These are phyloP conservation scores for Pherbina coryleti DNA, from an alignment of 2,888 invertebrate species.

Conservation along the genomic window DNA sequence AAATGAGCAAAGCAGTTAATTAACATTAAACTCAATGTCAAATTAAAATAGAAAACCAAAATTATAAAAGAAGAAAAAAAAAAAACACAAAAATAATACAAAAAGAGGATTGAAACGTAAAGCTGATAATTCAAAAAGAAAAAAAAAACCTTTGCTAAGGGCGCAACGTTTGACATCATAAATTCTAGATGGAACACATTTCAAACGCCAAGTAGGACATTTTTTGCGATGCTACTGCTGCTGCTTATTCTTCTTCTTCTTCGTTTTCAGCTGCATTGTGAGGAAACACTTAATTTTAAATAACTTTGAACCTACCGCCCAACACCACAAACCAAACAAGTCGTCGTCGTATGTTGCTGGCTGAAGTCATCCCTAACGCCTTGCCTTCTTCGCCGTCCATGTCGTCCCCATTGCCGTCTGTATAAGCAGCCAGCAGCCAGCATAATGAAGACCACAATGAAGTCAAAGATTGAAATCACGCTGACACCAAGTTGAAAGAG, in stretches of 20 bases:
- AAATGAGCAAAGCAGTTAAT: conserved; percentile 20
- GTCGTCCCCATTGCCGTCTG: not conserved
- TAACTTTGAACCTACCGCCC: not conserved
- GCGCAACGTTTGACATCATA: not conserved
- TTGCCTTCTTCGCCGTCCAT: too few species aligned
- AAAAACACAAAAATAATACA: not conserved
- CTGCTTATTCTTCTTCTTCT: not conserved
- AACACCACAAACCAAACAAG: too few species aligned
- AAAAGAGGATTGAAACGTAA: not conserved
- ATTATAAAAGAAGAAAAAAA: not conserved
- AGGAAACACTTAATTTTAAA: conserved; percentile 19
- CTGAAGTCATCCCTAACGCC: not conserved
- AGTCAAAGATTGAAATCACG: conserved; percentile 30
- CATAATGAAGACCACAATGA: conserved; percentile 12
- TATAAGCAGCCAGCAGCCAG: not conserved
- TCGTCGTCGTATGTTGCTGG: too few species aligned
- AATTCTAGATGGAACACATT: not conserved
- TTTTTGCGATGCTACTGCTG: not conserved
- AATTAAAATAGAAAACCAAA: not conserved
- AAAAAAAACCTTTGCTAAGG: not conserved
- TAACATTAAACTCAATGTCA: conserved; percentile 23
- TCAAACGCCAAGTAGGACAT: not conserved
- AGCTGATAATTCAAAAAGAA: not conserved
- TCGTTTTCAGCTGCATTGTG: not conserved
- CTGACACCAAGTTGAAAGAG: not conserved